phyloP scores from a whole-genome alignment of 2,113 vertebrate species.

The Lycaon pictus region DNA sequence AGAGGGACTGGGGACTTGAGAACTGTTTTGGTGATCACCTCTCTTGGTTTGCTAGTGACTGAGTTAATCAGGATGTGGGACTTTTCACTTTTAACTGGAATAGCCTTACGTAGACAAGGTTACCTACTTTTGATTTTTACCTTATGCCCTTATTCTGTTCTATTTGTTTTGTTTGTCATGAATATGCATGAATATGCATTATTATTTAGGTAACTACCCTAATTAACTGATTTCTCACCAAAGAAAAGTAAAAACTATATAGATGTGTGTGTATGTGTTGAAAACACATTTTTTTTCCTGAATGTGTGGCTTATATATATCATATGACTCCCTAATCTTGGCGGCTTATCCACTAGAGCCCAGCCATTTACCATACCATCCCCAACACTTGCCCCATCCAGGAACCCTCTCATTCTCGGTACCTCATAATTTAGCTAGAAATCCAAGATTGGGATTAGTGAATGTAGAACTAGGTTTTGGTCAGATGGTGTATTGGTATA shows the following conservation, averaged over 20 bases:
- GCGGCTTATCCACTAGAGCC: slow-evolving; percentile 34
- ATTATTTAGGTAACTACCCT: neutral
- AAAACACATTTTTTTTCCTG: neutral
- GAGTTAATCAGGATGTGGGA: neutral
- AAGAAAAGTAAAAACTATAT: neutral
- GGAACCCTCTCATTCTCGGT: neutral
- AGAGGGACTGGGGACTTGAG: neutral
- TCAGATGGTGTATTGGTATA: neutral
- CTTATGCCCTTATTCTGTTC: neutral
- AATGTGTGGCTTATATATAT: neutral
- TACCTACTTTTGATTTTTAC: neutral
- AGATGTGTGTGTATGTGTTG: neutral
- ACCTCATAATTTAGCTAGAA: neutral
- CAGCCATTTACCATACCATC: neutral
- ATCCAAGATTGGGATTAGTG: neutral
- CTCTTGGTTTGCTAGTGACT: neutral
- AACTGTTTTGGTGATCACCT: neutral
- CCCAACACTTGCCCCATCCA: no score
- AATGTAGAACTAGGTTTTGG: neutral
- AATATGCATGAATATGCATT: neutral
- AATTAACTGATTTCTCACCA: neutral
- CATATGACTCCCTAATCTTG: neutral
- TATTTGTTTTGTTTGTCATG: slow-evolving; percentile 10
- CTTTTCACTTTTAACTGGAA: neutral
- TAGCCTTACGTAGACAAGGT: neutral